phyloP scores from a whole-genome alignment of 2,888 invertebrate genomes.

The Lasioglossum marginatum region DNA sequence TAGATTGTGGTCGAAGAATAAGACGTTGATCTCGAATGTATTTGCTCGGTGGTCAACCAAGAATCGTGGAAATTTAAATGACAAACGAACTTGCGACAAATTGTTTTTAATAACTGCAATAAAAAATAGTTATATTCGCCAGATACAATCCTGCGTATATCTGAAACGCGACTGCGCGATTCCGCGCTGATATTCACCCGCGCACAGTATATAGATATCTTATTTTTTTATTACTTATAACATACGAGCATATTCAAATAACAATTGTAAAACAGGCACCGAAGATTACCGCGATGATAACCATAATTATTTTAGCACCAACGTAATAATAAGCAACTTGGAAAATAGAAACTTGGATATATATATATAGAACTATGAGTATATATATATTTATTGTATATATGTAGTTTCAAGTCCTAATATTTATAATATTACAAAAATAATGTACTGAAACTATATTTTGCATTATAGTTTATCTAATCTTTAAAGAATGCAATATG shows the following conservation, averaged over 20 bases:
- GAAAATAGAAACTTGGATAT: neutral
- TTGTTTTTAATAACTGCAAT: constrained; percentile 10
- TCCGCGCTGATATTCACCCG: constrained; percentile 17
- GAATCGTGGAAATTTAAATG: neutral
- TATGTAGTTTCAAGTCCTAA: neutral
- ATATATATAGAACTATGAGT: neutral
- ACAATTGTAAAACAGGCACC: neutral
- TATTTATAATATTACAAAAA: neutral
- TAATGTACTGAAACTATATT: neutral
- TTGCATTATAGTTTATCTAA: too few species aligned
- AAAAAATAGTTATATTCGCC: constrained; percentile 15
- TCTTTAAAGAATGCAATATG: neutral
- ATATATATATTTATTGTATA: too few species aligned
- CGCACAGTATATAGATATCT: too few species aligned
- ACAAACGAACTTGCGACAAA: neutral
- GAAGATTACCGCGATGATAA: neutral
- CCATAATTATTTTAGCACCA: neutral
- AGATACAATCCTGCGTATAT: neutral
- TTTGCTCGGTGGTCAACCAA: neutral
- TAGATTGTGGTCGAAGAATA: neutral
- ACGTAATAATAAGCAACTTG: neutral
- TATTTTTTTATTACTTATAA: neutral
- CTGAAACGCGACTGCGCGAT: constrained; percentile 49
- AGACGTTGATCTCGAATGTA: neutral
- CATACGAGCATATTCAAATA: too few species aligned